Conservation (phyloP, 2,797 vertebrate genomes). For the Falco novaeseelandiae region DNA sequence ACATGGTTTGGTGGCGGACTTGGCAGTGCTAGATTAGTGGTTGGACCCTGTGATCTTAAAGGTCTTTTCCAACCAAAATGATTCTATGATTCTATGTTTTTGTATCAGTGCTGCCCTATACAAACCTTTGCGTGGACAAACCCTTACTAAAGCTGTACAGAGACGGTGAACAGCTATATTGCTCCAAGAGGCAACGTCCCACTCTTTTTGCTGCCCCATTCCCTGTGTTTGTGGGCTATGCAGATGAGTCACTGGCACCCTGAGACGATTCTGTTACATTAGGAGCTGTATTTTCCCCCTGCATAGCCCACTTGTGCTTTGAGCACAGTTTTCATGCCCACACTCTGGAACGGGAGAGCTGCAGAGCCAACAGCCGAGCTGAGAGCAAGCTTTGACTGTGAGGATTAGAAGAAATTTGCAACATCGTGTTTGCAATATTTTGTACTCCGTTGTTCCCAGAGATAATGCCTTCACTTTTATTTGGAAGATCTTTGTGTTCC, state of each 20-base stretch:
- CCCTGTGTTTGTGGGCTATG: neutral
- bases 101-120: neutral
- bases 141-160: rapidly evolving
- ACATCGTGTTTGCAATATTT: neutral
- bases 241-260: neutral
- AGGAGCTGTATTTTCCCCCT: neutral
- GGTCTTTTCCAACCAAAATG: neutral
- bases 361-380: neutral
- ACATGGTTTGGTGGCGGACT: neutral
- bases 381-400: neutral
- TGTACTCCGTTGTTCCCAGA: neutral
- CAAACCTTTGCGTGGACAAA: neutral
- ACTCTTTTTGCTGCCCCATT: neutral
- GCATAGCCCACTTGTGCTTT: neutral
- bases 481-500: neutral
- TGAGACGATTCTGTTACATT: neutral
- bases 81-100: neutral
- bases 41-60: neutral
- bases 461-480: neutral
- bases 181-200: neutral
- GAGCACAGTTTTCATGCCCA: neutral
- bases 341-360: neutral
- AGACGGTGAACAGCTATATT: neutral
- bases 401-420: constrained; percentile 19
- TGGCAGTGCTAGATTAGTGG: neutral